Percentiles rank a stretch among this genome's conserved stretches.
These are phyloP conservation scores for Sardina pilchardus DNA, from an alignment of 2,113 vertebrate genomes.

Conservation along the genomic window DNA sequence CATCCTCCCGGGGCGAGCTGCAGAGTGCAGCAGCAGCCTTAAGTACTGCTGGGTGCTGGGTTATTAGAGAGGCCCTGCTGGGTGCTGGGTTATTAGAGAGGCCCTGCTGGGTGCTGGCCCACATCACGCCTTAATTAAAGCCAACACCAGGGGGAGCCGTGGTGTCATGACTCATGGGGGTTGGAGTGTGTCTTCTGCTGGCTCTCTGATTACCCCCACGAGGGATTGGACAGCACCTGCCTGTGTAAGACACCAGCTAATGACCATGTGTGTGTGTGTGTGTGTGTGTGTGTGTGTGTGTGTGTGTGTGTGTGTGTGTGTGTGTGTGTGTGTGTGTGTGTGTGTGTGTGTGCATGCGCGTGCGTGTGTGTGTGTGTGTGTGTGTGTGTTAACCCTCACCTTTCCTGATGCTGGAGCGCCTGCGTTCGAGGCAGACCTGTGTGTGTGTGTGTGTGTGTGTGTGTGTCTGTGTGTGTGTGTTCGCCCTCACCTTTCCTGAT, in stretches of 20 bases:
- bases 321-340: too few relatives aligned
- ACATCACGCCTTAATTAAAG: background rate
- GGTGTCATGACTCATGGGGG: background rate
- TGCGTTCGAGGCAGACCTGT: slow-evolving; percentile 43
- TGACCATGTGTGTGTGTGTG: background rate
- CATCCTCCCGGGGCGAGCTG: too few relatives aligned
- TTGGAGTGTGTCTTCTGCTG: background rate
- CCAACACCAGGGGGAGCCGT: background rate
- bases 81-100: background rate
- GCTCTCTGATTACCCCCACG: background rate
- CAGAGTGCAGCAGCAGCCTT: too few relatives aligned
- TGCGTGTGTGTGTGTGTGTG: background rate
- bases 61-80: background rate
- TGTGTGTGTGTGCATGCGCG: too few relatives aligned
- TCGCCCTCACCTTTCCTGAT: too few relatives aligned
- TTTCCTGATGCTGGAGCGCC: slow-evolving; percentile 41
- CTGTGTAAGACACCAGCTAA: background rate
- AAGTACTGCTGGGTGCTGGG: background rate
- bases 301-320: too few relatives aligned
- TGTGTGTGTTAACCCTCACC: slow-evolving; percentile 41
- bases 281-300: background rate
- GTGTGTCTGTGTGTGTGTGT: too few relatives aligned
- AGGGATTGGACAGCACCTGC: too few relatives aligned
- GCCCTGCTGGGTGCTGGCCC: background rate
- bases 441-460: too few relatives aligned